phyloP scores from a whole-genome alignment of 2,888 invertebrate genomes.

The Lepidonotus clava region DNA sequence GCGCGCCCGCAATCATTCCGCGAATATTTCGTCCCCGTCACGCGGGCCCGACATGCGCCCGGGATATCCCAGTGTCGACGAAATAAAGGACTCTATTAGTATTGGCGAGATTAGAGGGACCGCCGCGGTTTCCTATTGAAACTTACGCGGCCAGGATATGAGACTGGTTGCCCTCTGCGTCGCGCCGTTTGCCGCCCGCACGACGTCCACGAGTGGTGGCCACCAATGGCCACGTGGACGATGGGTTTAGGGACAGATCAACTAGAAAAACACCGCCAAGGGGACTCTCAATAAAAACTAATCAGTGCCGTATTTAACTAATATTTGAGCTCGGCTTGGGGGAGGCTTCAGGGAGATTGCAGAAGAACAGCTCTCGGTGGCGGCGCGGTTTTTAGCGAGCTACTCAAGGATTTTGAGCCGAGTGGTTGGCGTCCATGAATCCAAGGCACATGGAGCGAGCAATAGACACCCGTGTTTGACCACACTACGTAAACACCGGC shows the following conservation, averaged over 20 bases:
- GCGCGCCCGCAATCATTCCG: slow-evolving; percentile 32
- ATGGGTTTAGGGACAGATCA: background rate
- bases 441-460: background rate
- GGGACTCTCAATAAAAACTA: slow-evolving; percentile 43
- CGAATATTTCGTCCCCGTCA: slow-evolving; percentile 14
- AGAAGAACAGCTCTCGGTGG: background rate
- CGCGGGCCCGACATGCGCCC: background rate
- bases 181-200: background rate
- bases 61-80: slow-evolving; percentile 29
- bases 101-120: slow-evolving; percentile 43
- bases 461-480: slow-evolving; percentile 47
- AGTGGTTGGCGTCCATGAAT: background rate
- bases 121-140: slow-evolving; percentile 45
- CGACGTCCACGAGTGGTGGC: background rate
- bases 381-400: background rate
- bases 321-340: slow-evolving; percentile 2
- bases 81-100: slow-evolving; percentile 52
- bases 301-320: slow-evolving; percentile 36
- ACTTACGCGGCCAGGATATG: slow-evolving; percentile 40
- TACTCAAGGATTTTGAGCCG: background rate
- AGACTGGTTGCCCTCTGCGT: background rate
- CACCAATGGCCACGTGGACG: background rate
- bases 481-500: background rate
- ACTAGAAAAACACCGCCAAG: slow-evolving; percentile 15
- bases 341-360: background rate